Evolutionary conservation across 2,888 invertebrate genomes (phyloP), one percentile per base, ranked within the genome.

Genomic region (Drosophila longiperda): DNA sequence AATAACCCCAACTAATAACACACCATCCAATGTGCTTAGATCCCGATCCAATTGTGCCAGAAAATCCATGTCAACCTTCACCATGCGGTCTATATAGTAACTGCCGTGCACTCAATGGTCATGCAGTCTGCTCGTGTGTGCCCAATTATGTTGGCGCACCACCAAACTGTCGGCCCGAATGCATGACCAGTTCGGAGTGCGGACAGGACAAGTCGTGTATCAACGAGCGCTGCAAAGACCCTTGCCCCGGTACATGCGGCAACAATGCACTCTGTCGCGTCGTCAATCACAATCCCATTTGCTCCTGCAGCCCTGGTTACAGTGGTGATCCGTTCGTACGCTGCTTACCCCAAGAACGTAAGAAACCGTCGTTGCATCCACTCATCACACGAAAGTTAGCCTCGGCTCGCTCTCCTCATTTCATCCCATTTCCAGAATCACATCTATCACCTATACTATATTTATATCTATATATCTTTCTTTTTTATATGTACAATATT

Each of bases 191-290:
- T 92, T 95, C 96, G 54, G 97, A 97, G 90, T 98, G 98, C 92
- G 93, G 96, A 82, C 96, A 96, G 89, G 96, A 97, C 90, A 96
- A 94, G 91, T 96, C 97, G 57, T 98, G 98, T 91, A 94, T 96
- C 60, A 95, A 95, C 91, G 95, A 96, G 90, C 96, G 95, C 93
- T 98, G 98, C 91, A 94, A 95, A 73, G 96, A 97, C 92, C 97
- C 97, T 55, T 98, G 97, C 92, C 94, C 95, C 42, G 96, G 96
- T 73, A 95, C 96, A n/a, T 98, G 98, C 91, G 97, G 97, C 33
- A 93, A 94, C 70, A 96, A 96, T 93, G 97, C 97, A 3, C 94
- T 96, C 80, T 98, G 98, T 91, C 95, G 96, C 82, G 97, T 97
- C 20, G 95, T 97, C 57, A 97, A 97, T 92, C 98, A 98, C 91